Base-by-base conservation (phyloP, 2,797 vertebrate species). In the Hybognathus amarus region DNA sequence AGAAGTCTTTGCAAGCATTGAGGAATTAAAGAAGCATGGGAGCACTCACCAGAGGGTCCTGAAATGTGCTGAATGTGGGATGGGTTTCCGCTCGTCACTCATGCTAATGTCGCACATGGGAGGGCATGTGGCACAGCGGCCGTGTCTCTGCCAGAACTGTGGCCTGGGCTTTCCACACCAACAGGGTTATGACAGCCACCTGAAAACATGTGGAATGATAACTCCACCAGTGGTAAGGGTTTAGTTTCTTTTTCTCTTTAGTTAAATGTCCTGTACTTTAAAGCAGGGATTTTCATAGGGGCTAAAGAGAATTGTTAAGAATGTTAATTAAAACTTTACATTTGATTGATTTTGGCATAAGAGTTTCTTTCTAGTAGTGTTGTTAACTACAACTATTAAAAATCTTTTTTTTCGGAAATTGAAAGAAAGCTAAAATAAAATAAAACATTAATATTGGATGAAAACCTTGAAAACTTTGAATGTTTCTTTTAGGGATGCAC, bases 71-170 rank as follows among this genome's bases (percentile, higher is more conserved):
- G 95, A 95, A 27, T 96, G 95, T 33, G 94, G 94, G 2, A 95
- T 94, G 83, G 94, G 94, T 18, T 96, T 95, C 83, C 93, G 94
- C 1, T 96, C 95, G 0, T 92, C 95, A 2, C 82, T 95, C 84
- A 87, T 95, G 86, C 90, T 96, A 4, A 95, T 95, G 94, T 96
- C 94, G 8, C 95, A 96, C 88, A 95, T 96, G 95, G 95, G 94
- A 0, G 95, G 95, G 0, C 95, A 96, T 47, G 94, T 91, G 0
- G 93, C 91, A 3, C 87, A 91, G 54, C 90, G 93, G 1, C 95
- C 95, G 7, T 95, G 93, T 79, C 92, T 95, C 13, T 96, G 95
- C 87, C 93, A 95, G 88, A 90, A 87, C 88, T 96, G 95, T 13
- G 95, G 95, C 56, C 85, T 94, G 36, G 95, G 94, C 12, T 96